Evolutionary conservation across 2,797 vertebrate genomes (phyloP).

Genomic region (Tangara arthus): DNA sequence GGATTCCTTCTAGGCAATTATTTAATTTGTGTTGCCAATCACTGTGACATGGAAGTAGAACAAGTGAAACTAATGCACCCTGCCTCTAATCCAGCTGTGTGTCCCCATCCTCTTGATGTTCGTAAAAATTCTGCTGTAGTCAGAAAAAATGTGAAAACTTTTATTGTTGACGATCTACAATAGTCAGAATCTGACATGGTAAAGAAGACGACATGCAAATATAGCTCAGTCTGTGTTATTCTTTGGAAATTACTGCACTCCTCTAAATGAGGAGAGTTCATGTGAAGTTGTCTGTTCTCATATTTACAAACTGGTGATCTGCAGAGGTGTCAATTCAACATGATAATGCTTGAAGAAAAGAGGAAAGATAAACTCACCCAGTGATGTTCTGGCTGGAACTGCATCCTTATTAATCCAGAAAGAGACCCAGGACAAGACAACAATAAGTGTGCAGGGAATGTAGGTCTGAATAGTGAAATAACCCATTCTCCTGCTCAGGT

Average conservation of each 20-base stretch:
- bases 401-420: conserved; percentile 99
- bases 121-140: background rate
- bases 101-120: background rate
- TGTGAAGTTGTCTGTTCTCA: background rate
- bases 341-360: background rate
- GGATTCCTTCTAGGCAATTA: background rate
- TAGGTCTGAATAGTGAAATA: conserved; percentile 99
- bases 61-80: background rate
- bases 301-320: background rate
- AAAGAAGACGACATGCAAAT: background rate
- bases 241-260: background rate
- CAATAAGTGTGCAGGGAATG: conserved; percentile 97
- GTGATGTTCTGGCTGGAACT: conserved; percentile 95
- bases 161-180: background rate
- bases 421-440: conserved; percentile 96
- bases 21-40: background rate
- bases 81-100: background rate
- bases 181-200: background rate
- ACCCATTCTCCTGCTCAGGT: conserved; percentile 97
- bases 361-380: conserved; percentile 79
- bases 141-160: background rate
- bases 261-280: background rate
- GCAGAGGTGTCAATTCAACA: background rate
- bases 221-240: background rate
- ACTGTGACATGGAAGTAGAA: background rate